Evolutionary conservation across 1,140 invertebrate genomes (phyloP).

Genomic region (Colletes latitarsis): DNA sequence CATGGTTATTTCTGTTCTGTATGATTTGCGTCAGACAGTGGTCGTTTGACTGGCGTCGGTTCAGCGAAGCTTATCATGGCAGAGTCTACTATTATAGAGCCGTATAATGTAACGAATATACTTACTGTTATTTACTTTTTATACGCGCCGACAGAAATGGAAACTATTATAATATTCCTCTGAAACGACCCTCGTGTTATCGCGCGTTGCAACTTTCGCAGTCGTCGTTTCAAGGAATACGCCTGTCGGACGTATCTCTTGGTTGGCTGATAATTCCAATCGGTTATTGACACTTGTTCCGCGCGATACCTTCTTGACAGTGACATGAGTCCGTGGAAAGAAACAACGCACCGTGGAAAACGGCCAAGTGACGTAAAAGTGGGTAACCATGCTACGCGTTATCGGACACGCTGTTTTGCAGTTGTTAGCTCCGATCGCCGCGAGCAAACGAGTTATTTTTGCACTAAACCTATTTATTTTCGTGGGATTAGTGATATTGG

Average conservation of each 20-base stretch:
- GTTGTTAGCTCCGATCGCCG: neutral
- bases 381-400: conserved; percentile 39
- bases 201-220: neutral
- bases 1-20: neutral
- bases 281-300: conserved; percentile 67
- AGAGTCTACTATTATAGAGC: no score
- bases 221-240: conserved; percentile 37
- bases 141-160: neutral
- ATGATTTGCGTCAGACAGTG: neutral
- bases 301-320: conserved; percentile 22
- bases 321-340: conserved; percentile 39
- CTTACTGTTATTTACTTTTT: neutral
- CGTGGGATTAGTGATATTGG: no score
- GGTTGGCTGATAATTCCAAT: conserved; percentile 63
- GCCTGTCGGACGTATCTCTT: neutral
- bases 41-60: conserved; percentile 12
- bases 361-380: conserved; percentile 39
- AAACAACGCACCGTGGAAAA: conserved; percentile 28
- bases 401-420: conserved; percentile 22
- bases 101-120: neutral
- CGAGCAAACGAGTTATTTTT: neutral
- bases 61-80: neutral
- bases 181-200: neutral
- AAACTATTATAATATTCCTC: neutral
- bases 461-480: no score